Conservation (phyloP, 2,797 vertebrate genomes). For the Menidia menidia region DNA sequence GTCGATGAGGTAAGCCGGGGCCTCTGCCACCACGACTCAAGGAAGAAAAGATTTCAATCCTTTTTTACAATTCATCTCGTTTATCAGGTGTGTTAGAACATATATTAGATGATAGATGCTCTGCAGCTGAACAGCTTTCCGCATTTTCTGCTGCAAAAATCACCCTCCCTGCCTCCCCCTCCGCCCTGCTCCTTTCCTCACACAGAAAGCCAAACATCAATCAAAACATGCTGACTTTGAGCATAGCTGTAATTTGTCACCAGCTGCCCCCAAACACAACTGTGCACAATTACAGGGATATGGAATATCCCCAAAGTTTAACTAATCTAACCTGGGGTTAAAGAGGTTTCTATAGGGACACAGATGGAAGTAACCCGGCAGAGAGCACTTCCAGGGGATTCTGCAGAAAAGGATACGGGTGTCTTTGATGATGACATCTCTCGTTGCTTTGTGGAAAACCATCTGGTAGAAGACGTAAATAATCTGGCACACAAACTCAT, state of each 20-base stretch:
- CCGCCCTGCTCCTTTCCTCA: no score
- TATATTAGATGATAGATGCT: no score
- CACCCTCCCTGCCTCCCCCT: no score
- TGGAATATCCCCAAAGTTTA: neutral
- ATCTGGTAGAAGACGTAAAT: slow-evolving; percentile 96
- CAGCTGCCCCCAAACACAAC: slow-evolving; percentile 17
- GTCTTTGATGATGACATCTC: slow-evolving; percentile 94
- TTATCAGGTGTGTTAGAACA: no score
- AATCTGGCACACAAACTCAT: slow-evolving; percentile 97
- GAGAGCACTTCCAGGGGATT: neutral
- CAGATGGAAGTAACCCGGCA: neutral
- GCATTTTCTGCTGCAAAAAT: no score
- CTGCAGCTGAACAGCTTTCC: no score
- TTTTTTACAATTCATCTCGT: no score
- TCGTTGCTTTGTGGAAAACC: slow-evolving; percentile 95
- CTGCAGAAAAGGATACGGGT: slow-evolving; percentile 88
- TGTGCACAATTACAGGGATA: slow-evolving; percentile 23
- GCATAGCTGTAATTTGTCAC: slow-evolving; percentile 23
- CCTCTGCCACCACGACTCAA: slow-evolving; percentile 81
- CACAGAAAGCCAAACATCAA: no score
- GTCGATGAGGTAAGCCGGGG: slow-evolving; percentile 91
- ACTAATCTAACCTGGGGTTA: slow-evolving; percentile 1
- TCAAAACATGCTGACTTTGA: neutral
- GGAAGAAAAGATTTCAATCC: slow-evolving; percentile 23
- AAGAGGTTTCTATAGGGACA: slow-evolving; percentile 15